These are phyloP conservation scores for Caenorhabditis sinica DNA, from an alignment of 2,888 invertebrate species.

Conservation along the genomic window DNA sequence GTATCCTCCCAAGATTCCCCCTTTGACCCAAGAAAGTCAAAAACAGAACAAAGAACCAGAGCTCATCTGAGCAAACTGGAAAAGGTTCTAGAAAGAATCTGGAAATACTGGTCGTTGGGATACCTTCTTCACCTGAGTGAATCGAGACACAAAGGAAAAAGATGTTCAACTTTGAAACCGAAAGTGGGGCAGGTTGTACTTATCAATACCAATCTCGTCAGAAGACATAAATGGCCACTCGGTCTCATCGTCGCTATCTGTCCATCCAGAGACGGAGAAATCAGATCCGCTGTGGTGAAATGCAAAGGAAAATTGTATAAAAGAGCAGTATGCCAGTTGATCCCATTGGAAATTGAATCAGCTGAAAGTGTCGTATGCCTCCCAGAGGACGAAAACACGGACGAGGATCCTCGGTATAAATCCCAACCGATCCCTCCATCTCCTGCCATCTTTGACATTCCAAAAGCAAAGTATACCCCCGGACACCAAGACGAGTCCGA, in stretches of 20 bases:
- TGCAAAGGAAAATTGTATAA: constrained; percentile 5
- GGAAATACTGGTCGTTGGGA: not conserved
- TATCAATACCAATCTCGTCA: not conserved
- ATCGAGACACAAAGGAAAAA: not conserved
- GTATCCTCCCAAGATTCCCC: not conserved
- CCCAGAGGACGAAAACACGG: not conserved
- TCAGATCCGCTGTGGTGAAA: not conserved
- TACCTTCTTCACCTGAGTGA: not conserved
- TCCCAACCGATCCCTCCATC: not conserved
- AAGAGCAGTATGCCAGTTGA: constrained; percentile 8
- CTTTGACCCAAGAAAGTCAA: not conserved
- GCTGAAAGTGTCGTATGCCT: not conserved
- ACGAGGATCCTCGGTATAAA: not conserved
- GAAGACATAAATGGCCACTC: constrained; percentile 1
- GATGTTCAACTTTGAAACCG: not conserved
- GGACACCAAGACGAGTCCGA: not conserved
- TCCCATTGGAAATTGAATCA: constrained; percentile 5
- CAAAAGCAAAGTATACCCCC: not conserved
- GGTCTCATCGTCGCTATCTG: not conserved
- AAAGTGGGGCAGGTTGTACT: constrained; percentile 20
- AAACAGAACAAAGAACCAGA: not conserved
- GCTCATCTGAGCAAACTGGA: too few species aligned
- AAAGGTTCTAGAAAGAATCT: not conserved
- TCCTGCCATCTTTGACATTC: not conserved
- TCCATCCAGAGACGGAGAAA: not conserved